Conservation (phyloP, 2,797 vertebrate genomes). For the Lutjanus campechanus region DNA sequence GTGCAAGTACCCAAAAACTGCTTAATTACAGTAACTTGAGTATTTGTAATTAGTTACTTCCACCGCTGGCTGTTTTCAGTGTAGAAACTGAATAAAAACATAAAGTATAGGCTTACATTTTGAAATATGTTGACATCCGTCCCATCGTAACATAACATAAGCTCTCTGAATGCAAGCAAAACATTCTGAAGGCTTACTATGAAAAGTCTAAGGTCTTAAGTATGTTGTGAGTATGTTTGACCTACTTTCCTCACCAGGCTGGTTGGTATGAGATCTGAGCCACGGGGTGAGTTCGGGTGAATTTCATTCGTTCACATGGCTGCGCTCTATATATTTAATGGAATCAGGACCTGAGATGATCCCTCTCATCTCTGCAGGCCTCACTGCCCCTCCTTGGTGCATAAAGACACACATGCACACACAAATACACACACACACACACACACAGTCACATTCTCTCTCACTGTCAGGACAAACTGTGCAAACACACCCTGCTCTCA, state of each 20-base stretch:
- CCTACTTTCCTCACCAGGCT: slow-evolving; percentile 71
- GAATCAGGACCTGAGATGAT: slow-evolving; percentile 68
- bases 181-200: slow-evolving; percentile 32
- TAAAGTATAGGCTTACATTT: slow-evolving; percentile 16
- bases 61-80: neutral
- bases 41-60: too few relatives aligned
- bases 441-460: slow-evolving; percentile 71
- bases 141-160: slow-evolving; percentile 33
- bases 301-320: slow-evolving; percentile 38
- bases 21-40: too few relatives aligned
- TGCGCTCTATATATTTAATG: slow-evolving; percentile 62
- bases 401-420: slow-evolving; percentile 60
- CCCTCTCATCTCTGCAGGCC: slow-evolving; percentile 68
- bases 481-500: slow-evolving; percentile 83
- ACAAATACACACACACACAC: slow-evolving; percentile 32
- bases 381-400: slow-evolving; percentile 65
- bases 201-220: slow-evolving; percentile 51
- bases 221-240: slow-evolving; percentile 71
- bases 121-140: slow-evolving; percentile 14
- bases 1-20: too few relatives aligned
- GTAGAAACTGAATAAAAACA: slow-evolving; percentile 39
- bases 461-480: slow-evolving; percentile 79
- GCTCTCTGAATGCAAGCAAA: slow-evolving; percentile 18
- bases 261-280: slow-evolving; percentile 49
- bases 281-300: slow-evolving; percentile 58